These are phyloP conservation scores for Lithobates pipiens DNA, from an alignment of 2,797 vertebrate species.

Conservation along the genomic window DNA sequence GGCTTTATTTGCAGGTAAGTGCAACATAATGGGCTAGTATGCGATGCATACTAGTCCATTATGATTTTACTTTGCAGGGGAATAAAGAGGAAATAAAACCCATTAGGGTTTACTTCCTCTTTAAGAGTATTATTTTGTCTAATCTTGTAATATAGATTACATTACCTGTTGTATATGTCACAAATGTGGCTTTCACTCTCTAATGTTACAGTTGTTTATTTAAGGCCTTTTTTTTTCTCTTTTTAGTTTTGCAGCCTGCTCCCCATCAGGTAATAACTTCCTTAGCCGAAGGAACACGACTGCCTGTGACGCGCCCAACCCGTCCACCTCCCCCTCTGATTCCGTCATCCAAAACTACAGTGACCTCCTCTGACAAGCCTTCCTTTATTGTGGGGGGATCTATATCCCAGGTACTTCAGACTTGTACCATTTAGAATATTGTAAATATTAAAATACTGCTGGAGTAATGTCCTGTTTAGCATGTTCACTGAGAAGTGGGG, in stretches of 20 bases:
- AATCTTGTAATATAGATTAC: neutral
- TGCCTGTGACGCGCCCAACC: slow-evolving; percentile 89
- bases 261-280: slow-evolving; percentile 90
- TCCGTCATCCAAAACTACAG: slow-evolving; percentile 90
- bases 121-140: neutral
- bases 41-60: too few species aligned
- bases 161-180: too few species aligned
- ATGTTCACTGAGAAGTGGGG: too few species aligned
- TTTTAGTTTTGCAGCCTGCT: slow-evolving; percentile 87
- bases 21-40: too few species aligned
- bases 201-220: too few species aligned
- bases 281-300: slow-evolving; percentile 88
- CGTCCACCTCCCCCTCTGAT: slow-evolving; percentile 96
- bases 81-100: too few species aligned
- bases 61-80: too few species aligned
- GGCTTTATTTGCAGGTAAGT: too few species aligned
- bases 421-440: neutral
- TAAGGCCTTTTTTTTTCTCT: neutral
- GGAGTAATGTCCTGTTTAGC: neutral
- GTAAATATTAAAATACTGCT: neutral
- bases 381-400: slow-evolving; percentile 98
- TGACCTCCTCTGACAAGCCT: slow-evolving; percentile 89
- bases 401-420: slow-evolving; percentile 88
- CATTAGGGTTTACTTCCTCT: too few species aligned
- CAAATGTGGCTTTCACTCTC: too few species aligned